These are phyloP conservation scores for Euwallacea similis DNA, from an alignment of 1,140 invertebrate species.

Conservation along the genomic window DNA sequence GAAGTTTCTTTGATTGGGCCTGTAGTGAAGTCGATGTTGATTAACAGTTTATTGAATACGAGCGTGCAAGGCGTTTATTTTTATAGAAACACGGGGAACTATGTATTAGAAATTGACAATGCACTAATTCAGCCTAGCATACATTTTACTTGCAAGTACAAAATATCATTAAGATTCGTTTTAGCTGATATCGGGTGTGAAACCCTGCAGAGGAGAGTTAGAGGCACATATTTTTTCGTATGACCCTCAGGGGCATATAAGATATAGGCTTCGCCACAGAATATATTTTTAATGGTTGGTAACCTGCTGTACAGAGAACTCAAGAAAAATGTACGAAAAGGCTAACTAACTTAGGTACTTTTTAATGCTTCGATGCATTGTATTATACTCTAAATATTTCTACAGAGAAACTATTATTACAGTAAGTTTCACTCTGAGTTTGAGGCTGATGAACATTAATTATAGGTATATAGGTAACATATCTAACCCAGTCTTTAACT, in stretches of 20 bases:
- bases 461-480: constrained; percentile 25
- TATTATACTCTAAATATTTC: constrained; percentile 28
- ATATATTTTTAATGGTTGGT: constrained; percentile 34
- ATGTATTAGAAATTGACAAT: neutral
- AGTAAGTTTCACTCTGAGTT: constrained; percentile 19
- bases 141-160: constrained; percentile 30
- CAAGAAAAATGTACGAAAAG: constrained; percentile 26
- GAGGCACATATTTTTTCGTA: neutral
- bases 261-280: neutral
- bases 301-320: constrained; percentile 28
- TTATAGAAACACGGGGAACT: neutral
- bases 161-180: constrained; percentile 25
- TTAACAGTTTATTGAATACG: no score
- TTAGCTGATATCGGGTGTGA: no score
- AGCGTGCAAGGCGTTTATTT: neutral
- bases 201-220: neutral
- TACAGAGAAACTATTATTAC: constrained; percentile 14
- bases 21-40: no score
- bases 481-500: constrained; percentile 16
- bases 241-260: no score
- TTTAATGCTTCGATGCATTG: constrained; percentile 28
- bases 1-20: no score
- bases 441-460: constrained; percentile 20
- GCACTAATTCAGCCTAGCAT: constrained; percentile 14
- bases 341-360: constrained; percentile 17